Evolutionary conservation across 92 coral and sea anemone species (phyloP).

Genomic region (Epizoanthus scotinus): DNA sequence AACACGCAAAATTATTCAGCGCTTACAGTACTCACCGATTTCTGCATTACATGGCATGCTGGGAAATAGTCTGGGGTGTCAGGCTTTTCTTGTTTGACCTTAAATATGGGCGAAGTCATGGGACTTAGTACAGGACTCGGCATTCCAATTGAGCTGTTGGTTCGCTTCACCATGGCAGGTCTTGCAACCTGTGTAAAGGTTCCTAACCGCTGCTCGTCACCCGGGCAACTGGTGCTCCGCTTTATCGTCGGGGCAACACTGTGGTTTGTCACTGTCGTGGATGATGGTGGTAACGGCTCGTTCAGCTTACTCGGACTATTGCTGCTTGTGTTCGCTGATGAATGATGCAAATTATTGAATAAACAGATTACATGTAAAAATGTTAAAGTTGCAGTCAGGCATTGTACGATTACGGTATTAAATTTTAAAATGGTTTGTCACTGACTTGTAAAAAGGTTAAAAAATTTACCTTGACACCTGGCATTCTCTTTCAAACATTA

Average conservation of each 20-base stretch:
- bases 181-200: neutral
- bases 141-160: slow-evolving; percentile 59
- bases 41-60: slow-evolving; percentile 55
- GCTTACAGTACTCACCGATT: slow-evolving; percentile 54
- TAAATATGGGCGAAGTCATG: slow-evolving; percentile 42
- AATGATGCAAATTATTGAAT: neutral
- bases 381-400: too few relatives aligned
- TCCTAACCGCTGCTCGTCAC: neutral
- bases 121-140: slow-evolving; percentile 57
- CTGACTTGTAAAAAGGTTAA: too few relatives aligned
- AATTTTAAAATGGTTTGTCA: too few relatives aligned
- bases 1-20: too few relatives aligned
- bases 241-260: slow-evolving; percentile 47
- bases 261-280: slow-evolving; percentile 19
- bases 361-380: neutral
- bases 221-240: slow-evolving; percentile 69
- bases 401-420: too few relatives aligned
- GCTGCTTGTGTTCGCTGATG: slow-evolving; percentile 20
- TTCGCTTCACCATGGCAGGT: slow-evolving; percentile 58
- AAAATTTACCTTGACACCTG: too few relatives aligned
- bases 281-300: neutral
- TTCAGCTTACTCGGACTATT: slow-evolving; percentile 28
- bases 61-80: slow-evolving; percentile 62
- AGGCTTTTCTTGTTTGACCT: slow-evolving; percentile 68
- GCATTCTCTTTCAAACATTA: too few relatives aligned